Conservation (phyloP, 2,888 invertebrate species). For the Drosophila colorata region DNA sequence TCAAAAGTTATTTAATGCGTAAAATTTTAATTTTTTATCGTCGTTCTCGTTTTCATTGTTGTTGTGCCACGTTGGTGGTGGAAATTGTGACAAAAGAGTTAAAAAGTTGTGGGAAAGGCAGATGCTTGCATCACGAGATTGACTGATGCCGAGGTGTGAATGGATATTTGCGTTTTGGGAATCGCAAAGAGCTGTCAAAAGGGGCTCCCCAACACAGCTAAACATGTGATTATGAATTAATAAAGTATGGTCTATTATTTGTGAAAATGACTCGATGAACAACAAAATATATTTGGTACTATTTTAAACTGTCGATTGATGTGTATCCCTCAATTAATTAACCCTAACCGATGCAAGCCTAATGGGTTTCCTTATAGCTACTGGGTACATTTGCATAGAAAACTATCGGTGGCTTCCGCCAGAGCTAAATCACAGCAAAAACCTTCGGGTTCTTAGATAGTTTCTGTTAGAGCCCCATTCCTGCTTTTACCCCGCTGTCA, state of each 20-base stretch:
- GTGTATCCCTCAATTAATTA: too few relatives aligned
- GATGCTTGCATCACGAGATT: constrained; percentile 39
- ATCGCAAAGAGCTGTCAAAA: constrained; percentile 11
- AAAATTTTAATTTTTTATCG: constrained; percentile 74
- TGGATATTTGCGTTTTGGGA: constrained; percentile 22
- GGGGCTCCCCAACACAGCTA: background rate
- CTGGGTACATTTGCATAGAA: constrained; percentile 7
- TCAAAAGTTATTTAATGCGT: constrained; percentile 72
- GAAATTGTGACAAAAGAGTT: constrained; percentile 77
- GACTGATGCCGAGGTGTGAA: constrained; percentile 65
- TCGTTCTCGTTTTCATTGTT: constrained; percentile 25
- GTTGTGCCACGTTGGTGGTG: constrained; percentile 62
- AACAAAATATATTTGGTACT: too few relatives aligned
- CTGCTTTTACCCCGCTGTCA: constrained; percentile 15
- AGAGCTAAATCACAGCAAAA: constrained; percentile 17
- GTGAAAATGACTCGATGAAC: too few relatives aligned
- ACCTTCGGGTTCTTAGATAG: constrained; percentile 9
- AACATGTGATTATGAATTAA: constrained; percentile 26
- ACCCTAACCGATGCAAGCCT: too few relatives aligned
- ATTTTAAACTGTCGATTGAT: too few relatives aligned
- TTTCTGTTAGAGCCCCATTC: background rate
- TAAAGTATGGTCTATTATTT: constrained; percentile 1
- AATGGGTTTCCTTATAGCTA: too few relatives aligned
- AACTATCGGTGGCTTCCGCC: constrained; percentile 5
- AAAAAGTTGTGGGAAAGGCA: constrained; percentile 74